Base-by-base conservation (phyloP, 2,888 invertebrate genomes). In the Biston betularia region DNA sequence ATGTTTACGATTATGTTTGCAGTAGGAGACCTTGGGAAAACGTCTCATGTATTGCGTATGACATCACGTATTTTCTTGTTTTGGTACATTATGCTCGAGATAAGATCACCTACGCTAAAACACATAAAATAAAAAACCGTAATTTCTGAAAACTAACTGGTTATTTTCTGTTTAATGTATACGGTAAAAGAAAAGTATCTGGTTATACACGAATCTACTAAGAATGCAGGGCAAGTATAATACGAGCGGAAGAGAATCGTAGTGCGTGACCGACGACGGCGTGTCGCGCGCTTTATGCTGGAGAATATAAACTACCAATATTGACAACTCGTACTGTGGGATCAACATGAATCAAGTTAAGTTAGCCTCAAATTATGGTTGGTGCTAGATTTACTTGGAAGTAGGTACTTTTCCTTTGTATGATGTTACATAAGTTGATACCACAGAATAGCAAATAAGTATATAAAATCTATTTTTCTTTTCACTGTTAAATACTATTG, bases 211-310 rank as follows among this genome's bases (percentile, higher is more conserved):
- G 40, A 52, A 58, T 57, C 73, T 78, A 75, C 75, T 84, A 86
- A 81, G 79, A 85, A 87, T 87, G 82, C 85, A 82, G 82, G 80
- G 80, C 84, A 84, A 85, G 82, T 82, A 78, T 78, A 76, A 78
- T 82, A 83, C 80, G 82, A 80, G 77, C 82, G 86, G 84, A 87
- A 86, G 84, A 79, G 76, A 75, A 55, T 38, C 73, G 73, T 72
- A 74, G 82, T 82, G 88, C 89, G 88, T 89, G 89, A 89, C 87
- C 82, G 81, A 71, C 81, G 75, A 72, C 75, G 70, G 70, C 76
- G 72, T 79, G 81, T 81, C 83, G 80, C 79, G 76, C 72, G 71
- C 75, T 79, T 76, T 77, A 77, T 78, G 77, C 72, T 75, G 68
- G 75, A 75, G 82, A 82, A 83, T 81, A 86, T 82, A 80, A 82